Conservation (phyloP, 2,888 invertebrate genomes). For the Lymantria monacha region DNA sequence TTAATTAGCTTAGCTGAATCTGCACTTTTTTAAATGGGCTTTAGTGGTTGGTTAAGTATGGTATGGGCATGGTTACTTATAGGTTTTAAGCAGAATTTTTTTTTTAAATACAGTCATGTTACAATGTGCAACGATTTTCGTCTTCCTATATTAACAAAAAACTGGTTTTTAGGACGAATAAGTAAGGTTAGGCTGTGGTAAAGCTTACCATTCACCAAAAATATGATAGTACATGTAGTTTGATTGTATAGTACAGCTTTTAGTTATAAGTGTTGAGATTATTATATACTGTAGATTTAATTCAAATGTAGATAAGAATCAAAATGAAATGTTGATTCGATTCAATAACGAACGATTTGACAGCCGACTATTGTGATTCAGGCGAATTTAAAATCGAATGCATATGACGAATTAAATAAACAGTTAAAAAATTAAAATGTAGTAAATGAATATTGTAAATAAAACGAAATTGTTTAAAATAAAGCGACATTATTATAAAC, state of each 20-base stretch:
- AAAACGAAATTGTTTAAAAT: background rate
- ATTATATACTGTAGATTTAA: background rate
- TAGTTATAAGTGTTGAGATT: slow-evolving; percentile 11
- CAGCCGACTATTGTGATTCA: background rate
- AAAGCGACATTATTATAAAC: background rate
- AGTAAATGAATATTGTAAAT: background rate
- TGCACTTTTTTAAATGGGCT: background rate
- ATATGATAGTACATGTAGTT: slow-evolving; percentile 1
- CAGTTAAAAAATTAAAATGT: background rate
- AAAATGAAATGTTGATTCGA: background rate
- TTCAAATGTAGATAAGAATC: background rate
- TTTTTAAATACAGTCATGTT: background rate
- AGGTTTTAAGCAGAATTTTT: slow-evolving; percentile 1
- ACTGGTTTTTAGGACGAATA: background rate
- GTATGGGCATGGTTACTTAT: background rate
- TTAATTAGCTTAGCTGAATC: background rate
- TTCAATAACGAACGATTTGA: background rate
- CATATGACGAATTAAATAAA: background rate
- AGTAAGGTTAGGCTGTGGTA: slow-evolving; percentile 12
- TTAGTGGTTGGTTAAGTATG: background rate
- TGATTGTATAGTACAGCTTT: slow-evolving; percentile 4
- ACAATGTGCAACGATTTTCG: slow-evolving; percentile 4
- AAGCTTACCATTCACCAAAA: slow-evolving; percentile 14
- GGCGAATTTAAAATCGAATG: background rate
- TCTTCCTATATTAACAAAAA: slow-evolving; percentile 5